phyloP scores from a whole-genome alignment of 2,888 invertebrate genomes.

The Deilephila porcellus region DNA sequence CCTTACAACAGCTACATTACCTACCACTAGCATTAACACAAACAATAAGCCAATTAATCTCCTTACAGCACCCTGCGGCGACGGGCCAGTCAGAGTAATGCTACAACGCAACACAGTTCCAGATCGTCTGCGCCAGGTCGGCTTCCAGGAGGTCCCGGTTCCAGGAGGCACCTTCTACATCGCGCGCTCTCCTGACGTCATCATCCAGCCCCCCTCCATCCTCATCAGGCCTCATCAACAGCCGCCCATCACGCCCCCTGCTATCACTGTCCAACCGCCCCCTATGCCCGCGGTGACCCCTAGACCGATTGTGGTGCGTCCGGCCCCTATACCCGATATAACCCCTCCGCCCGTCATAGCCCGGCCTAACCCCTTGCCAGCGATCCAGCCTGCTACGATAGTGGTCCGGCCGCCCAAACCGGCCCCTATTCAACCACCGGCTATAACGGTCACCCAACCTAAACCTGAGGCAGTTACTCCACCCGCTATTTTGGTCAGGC shows the following conservation, averaged over 20 bases:
- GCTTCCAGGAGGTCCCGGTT: constrained; percentile 63
- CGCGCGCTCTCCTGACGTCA: constrained; percentile 59
- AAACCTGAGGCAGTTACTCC: constrained; percentile 51
- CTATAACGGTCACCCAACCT: constrained; percentile 50
- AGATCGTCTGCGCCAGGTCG: constrained; percentile 51
- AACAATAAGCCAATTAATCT: background rate
- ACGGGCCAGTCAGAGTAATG: constrained; percentile 57
- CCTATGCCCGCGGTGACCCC: constrained; percentile 53
- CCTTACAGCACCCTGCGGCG: constrained; percentile 61
- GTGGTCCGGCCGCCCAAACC: constrained; percentile 56
- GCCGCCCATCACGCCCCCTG: constrained; percentile 56
- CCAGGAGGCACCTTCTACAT: constrained; percentile 68
- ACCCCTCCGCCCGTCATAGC: constrained; percentile 63
- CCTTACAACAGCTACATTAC: too few species aligned
- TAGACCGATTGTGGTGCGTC: constrained; percentile 55
- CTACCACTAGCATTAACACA: too few species aligned
- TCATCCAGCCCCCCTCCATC: constrained; percentile 71
- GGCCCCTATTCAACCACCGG: constrained; percentile 42
- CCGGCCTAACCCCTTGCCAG: constrained; percentile 50
- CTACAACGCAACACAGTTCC: constrained; percentile 47
- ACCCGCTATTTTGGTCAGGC: constrained; percentile 58
- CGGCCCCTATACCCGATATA: constrained; percentile 51
- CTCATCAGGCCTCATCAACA: constrained; percentile 58
- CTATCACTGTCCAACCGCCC: constrained; percentile 56
- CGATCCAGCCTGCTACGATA: constrained; percentile 61